phyloP scores from a whole-genome alignment of 2,113 vertebrate genomes.

The Corvus moneduloides region DNA sequence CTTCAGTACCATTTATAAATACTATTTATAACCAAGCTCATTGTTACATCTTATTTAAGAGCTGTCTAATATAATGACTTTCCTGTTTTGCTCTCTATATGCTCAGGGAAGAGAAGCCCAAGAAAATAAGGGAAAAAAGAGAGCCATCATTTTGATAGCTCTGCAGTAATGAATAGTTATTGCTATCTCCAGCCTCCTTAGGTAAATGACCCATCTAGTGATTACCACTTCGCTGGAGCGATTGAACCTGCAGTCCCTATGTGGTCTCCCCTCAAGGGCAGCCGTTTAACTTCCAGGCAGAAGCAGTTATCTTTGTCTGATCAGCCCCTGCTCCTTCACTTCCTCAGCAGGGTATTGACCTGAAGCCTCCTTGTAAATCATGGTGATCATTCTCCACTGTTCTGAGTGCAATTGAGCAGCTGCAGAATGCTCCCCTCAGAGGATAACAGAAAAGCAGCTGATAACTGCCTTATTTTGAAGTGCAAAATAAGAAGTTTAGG shows the following conservation, averaged over 20 bases:
- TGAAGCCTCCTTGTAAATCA: constrained; percentile 2
- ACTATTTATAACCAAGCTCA: neutral
- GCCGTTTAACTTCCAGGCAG: neutral
- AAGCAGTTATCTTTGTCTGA: neutral
- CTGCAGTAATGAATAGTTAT: neutral
- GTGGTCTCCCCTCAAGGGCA: neutral
- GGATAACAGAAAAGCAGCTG: neutral
- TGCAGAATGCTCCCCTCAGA: neutral
- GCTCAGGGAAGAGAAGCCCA: neutral
- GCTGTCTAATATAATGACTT: neutral
- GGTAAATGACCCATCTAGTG: constrained; percentile 11
- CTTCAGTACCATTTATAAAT: neutral
- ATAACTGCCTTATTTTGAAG: neutral
- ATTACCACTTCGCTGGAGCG: neutral
- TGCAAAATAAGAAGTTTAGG: neutral
- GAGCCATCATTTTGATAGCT: neutral
- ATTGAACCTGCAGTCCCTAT: neutral
- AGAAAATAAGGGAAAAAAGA: neutral
- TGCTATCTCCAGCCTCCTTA: neutral
- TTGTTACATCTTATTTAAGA: constrained; percentile 8
- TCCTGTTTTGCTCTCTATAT: neutral
- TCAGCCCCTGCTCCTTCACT: neutral
- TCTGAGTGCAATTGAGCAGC: neutral
- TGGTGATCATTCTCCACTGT: neutral
- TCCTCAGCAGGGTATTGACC: constrained; percentile 1